A percentile compares a stretch with the other conserved stretches of the same genome.
These are phyloP conservation scores for Neogobius melanostomus DNA, from an alignment of 2,113 vertebrate species.

Conservation along the genomic window DNA sequence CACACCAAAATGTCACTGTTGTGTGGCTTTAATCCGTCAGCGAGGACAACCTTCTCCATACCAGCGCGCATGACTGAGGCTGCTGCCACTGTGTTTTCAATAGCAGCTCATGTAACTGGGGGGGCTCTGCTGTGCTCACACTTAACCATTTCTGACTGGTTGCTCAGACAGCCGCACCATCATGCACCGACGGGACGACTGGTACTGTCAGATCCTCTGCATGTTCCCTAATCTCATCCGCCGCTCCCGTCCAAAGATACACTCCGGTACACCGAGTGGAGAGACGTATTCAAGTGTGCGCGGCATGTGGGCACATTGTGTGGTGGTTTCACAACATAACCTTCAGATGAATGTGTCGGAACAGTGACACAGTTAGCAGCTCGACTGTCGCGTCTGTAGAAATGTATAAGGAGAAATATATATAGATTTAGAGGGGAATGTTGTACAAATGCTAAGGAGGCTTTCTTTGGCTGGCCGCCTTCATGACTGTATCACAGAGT, in stretches of 20 bases:
- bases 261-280: conserved; percentile 10
- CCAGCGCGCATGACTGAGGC: conserved; percentile 42
- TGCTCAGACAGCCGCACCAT: conserved; percentile 39
- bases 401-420: not conserved
- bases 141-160: conserved; percentile 35
- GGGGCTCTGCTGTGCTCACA: conserved; percentile 1
- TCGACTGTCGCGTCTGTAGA: not conserved
- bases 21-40: conserved; percentile 55
- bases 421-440: too few species aligned
- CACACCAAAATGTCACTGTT: conserved; percentile 51
- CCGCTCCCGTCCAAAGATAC: conserved; percentile 29
- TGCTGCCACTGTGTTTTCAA: conserved; percentile 51
- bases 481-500: too few species aligned
- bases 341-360: conserved; percentile 5
- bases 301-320: conserved; percentile 1
- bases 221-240: conserved; percentile 44
- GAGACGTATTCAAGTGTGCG: not conserved
- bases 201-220: conserved; percentile 24
- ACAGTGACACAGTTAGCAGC: conserved; percentile 22
- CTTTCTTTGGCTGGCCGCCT: too few species aligned
- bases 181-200: conserved; percentile 19
- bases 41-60: conserved; percentile 37
- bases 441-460: too few species aligned
- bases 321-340: conserved; percentile 10
- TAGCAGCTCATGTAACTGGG: conserved; percentile 18